Percentiles rank a stretch among this genome's conserved stretches.
These are phyloP conservation scores for Epinephelus fuscoguttatus DNA, from an alignment of 2,113 vertebrate species.

Conservation along the genomic window DNA sequence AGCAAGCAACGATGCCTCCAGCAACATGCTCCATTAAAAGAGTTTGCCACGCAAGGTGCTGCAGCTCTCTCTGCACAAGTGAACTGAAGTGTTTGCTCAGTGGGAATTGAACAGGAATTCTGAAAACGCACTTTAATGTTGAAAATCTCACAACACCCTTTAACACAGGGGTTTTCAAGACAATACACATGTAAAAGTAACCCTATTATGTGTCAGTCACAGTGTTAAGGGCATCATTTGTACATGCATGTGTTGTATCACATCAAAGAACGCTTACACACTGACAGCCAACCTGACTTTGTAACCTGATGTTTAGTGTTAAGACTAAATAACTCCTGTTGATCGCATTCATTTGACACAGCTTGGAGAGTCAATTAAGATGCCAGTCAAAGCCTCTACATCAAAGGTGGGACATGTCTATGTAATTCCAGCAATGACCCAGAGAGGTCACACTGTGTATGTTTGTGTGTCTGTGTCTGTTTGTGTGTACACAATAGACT, in stretches of 20 bases:
- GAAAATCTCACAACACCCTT: constrained; percentile 43
- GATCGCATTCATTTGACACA: constrained; percentile 47
- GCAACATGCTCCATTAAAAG: constrained; percentile 79
- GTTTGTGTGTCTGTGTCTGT: constrained; percentile 47
- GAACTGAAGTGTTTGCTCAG: constrained; percentile 76
- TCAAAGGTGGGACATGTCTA: constrained; percentile 50
- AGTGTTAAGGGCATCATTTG: constrained; percentile 1
- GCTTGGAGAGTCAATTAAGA: constrained; percentile 58
- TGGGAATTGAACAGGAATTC: constrained; percentile 74
- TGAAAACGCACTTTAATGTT: constrained; percentile 74
- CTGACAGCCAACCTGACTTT: constrained; percentile 9
- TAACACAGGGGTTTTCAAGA: constrained; percentile 34
- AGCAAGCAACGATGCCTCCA: constrained; percentile 80
- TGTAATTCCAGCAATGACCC: constrained; percentile 56
- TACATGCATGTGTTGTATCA: not conserved
- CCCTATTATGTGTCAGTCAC: constrained; percentile 22
- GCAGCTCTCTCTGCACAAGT: constrained; percentile 63
- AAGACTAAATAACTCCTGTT: constrained; percentile 15
- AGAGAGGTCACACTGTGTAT: constrained; percentile 60
- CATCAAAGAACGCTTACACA: constrained; percentile 30
- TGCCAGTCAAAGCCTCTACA: constrained; percentile 33
- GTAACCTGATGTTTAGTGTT: constrained; percentile 15
- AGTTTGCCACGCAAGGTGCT: constrained; percentile 73
- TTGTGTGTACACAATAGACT: constrained; percentile 50
- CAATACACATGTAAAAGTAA: constrained; percentile 50